These are phyloP conservation scores for Synergus gifuensis DNA, from an alignment of 2,888 invertebrate species.

Conservation along the genomic window DNA sequence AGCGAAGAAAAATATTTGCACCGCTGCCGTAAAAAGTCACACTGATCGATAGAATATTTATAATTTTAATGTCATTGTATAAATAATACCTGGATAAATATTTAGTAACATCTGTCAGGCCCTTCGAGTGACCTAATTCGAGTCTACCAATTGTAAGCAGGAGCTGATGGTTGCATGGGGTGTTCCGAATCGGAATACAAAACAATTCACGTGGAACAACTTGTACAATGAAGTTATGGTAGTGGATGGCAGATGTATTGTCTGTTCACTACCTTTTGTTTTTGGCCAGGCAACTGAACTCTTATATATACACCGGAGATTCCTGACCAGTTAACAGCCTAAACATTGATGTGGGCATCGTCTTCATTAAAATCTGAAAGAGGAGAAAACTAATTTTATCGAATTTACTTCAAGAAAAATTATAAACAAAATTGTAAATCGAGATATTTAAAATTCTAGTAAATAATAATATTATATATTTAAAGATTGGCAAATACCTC, in stretches of 20 bases:
- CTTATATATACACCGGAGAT: conserved; percentile 98
- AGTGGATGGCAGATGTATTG: conserved; percentile 77
- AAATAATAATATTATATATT: neutral
- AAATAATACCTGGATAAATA: conserved; percentile 71
- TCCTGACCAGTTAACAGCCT: conserved; percentile 99
- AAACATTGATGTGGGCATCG: conserved; percentile 99
- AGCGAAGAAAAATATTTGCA: conserved; percentile 39
- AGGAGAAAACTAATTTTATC: conserved; percentile 48
- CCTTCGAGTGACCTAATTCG: conserved; percentile 49
- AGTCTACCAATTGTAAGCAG: conserved; percentile 63
- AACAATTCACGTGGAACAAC: conserved; percentile 68
- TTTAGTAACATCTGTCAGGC: conserved; percentile 65
- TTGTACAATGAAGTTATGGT: conserved; percentile 68
- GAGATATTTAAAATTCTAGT: neutral
- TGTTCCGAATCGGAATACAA: conserved; percentile 67
- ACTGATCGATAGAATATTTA: conserved; percentile 51
- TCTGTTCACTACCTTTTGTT: conserved; percentile 73
- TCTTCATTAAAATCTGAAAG: conserved; percentile 98
- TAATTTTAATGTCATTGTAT: conserved; percentile 53
- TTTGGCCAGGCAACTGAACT: conserved; percentile 53
- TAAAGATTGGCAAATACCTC: conserved; percentile 87
- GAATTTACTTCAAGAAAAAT: neutral
- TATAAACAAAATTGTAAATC: neutral
- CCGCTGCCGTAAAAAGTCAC: conserved; percentile 32
- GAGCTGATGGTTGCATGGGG: conserved; percentile 66